Evolutionary conservation across 2,113 vertebrate genomes (phyloP).

Genomic region (Archilochus colubris): DNA sequence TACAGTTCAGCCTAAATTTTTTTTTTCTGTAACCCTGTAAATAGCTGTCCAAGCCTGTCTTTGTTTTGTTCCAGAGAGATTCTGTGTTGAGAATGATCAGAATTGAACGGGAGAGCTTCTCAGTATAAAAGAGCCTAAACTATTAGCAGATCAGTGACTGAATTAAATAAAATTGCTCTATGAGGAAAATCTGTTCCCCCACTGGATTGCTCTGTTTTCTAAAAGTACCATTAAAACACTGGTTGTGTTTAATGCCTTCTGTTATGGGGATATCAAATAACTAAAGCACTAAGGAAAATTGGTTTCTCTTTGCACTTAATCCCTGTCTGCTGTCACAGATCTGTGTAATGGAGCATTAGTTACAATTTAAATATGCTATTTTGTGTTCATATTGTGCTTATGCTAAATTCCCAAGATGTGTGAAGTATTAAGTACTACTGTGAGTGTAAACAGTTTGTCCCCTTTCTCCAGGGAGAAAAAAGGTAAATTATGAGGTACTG

Average conservation of each 20-base stretch:
- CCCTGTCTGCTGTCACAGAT: constrained; percentile 34
- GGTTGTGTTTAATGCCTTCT: constrained; percentile 69
- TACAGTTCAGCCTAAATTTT: not conserved
- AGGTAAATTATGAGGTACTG: not conserved
- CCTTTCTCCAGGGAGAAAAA: not conserved
- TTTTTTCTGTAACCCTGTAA: not conserved
- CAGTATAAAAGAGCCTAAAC: constrained; percentile 22
- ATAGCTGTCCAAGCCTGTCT: not conserved
- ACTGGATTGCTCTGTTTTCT: constrained; percentile 29
- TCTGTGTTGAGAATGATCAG: not conserved
- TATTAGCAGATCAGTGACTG: constrained; percentile 35
- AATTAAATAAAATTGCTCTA: constrained; percentile 69
- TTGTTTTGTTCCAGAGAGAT: not conserved
- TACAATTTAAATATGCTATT: not conserved
- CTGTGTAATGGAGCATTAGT: not conserved
- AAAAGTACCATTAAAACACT: constrained; percentile 44
- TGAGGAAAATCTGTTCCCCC: constrained; percentile 36
- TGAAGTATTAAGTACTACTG: not conserved
- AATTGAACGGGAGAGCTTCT: not conserved
- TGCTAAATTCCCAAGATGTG: not conserved
- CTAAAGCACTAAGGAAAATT: constrained; percentile 77
- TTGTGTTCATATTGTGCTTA: not conserved
- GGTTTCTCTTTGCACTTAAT: constrained; percentile 62
- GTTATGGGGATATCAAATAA: constrained; percentile 43
- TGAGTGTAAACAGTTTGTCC: not conserved